Conservation (phyloP, 2,888 invertebrate genomes). For the Acrobasis suavella region DNA sequence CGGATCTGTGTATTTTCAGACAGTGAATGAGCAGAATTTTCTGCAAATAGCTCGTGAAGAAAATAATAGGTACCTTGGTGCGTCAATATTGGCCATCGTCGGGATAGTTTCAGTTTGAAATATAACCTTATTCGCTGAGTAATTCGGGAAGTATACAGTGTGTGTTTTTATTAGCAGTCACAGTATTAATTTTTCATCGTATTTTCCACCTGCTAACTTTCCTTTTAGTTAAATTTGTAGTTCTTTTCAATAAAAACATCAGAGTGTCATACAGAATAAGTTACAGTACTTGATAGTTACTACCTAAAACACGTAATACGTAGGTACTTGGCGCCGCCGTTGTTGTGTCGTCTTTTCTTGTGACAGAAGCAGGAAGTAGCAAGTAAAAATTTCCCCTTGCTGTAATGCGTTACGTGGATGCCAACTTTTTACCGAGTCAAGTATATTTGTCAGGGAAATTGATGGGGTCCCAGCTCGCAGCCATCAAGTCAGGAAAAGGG, state of each 20-base stretch:
- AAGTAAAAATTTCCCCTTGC: conserved; percentile 37
- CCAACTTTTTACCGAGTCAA: conserved; percentile 37
- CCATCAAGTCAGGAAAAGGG: conserved; percentile 31
- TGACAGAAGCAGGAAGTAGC: conserved; percentile 33
- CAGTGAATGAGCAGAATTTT: neutral
- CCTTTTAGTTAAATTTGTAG: too few species aligned
- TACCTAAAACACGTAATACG: conserved; percentile 23
- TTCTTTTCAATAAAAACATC: too few species aligned
- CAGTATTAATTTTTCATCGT: too few species aligned
- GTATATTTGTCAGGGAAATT: conserved; percentile 39
- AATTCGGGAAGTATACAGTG: neutral
- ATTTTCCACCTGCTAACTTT: too few species aligned
- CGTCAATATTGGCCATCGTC: neutral
- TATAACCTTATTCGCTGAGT: neutral
- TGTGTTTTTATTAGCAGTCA: too few species aligned
- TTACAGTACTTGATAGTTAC: too few species aligned
- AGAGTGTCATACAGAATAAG: too few species aligned
- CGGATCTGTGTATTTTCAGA: neutral
- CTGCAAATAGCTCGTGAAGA: neutral
- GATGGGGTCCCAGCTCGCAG: conserved; percentile 35
- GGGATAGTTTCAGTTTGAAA: neutral
- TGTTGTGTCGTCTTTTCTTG: conserved; percentile 12
- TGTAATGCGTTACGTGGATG: conserved; percentile 40
- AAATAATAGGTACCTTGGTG: neutral
- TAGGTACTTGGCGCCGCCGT: conserved; percentile 1